Base-by-base conservation (phyloP, 2,797 vertebrate species). In the Anableps anableps region DNA sequence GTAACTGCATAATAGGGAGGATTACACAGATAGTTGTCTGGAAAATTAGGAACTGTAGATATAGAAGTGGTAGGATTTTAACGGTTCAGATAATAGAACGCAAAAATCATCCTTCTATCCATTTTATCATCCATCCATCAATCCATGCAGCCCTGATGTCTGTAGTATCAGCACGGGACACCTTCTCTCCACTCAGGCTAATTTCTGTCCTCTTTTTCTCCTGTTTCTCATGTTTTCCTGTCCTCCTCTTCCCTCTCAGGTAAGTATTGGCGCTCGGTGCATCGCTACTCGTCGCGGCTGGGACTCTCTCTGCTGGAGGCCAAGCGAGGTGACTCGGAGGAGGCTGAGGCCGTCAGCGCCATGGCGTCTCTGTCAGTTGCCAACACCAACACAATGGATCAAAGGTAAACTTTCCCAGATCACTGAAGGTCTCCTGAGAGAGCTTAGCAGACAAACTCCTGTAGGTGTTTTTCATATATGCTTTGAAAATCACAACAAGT, bases 311-410 rank as follows among this genome's bases (percentile, higher is more conserved):
- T 99, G 91, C 89, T 97, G 31, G 98, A 99, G 89, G 97, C 97
- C 26, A 98, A 98, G 88, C 96, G 96, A 76, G 96, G 97, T 0
- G 98, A 99, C 93, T 99, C 96, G 0, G 98, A 99, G 84, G 98
- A 99, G 90, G 97, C 97, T 0, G 98, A 99, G 91, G 97, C 98
- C 0, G 97, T 99, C 87, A 99, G 95, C 0, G 98, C 98, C 83
- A 99, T 99, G 98, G 98, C 98, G n/a, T 99, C 97, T 0, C 94
- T 99, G 82, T 99, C 98, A 0, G 98, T 99, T 91, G 97, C 95
- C 0, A 97, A 97, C 90, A 91, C 78, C 86, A 97, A 94, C 80
- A 83, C 95, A 0, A 93, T 96, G 14, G 97, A 98, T 84, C 97
- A 96, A 90, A 97, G 97, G 98, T 99, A 93, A 51, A 38, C 0